These are phyloP conservation scores for Tokudaia tokunoshimensis DNA, from an alignment of 2,797 vertebrate species.

Conservation along the genomic window DNA sequence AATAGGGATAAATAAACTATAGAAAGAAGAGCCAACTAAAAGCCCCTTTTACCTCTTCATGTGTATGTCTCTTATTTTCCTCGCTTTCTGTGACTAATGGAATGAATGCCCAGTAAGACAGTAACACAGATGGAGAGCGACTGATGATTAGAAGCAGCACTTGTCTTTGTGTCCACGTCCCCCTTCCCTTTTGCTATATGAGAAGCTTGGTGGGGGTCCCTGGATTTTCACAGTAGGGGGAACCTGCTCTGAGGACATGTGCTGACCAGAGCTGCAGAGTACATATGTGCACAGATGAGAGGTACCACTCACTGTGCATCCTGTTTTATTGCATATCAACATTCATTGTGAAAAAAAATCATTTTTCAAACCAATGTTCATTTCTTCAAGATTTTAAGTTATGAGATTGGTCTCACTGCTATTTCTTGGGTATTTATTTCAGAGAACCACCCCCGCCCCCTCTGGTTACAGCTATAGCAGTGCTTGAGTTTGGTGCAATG, in stretches of 20 bases:
- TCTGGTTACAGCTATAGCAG: not conserved
- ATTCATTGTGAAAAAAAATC: not conserved
- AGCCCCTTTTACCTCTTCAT: not conserved
- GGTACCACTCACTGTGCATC: not conserved
- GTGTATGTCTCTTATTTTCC: not conserved
- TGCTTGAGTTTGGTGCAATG: not conserved
- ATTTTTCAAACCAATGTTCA: constrained; percentile 35
- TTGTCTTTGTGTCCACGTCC: not conserved
- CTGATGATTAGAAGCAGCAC: not conserved
- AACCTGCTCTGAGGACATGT: not conserved
- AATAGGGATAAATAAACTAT: not conserved
- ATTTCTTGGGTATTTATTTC: not conserved
- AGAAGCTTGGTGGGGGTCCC: not conserved
- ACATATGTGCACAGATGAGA: not conserved
- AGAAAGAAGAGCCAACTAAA: constrained; percentile 5
- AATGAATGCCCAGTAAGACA: not conserved
- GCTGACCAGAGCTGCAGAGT: not conserved
- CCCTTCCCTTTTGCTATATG: not conserved
- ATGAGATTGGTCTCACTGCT: not conserved
- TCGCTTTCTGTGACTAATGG: not conserved
- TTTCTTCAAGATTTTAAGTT: constrained; percentile 20
- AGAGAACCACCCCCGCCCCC: not conserved
- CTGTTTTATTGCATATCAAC: not conserved
- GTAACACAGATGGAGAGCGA: not conserved
- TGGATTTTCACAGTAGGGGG: not conserved